Evolutionary conservation across 2,797 vertebrate species (phyloP), one percentile per base, ranked within the genome.

Genomic region (Acestrorhynchus altus): DNA sequence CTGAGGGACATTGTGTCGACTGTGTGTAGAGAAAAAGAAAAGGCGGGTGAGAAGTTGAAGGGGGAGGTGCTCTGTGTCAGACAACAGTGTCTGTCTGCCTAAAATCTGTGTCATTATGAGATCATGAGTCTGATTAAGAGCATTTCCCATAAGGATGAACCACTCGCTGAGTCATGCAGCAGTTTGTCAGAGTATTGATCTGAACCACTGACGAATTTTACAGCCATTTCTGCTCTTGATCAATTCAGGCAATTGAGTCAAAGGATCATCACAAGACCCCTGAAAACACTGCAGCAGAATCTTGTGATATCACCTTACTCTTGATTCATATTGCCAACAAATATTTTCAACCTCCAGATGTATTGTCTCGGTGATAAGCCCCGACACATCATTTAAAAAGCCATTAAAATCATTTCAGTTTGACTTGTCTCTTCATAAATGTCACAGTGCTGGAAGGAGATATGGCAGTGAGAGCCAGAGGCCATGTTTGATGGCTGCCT

Each of bases 61-160:
- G 66, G 49, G 63, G 40, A 47, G 13, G 13, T 16, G 74, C 18
- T 40, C 68, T 63, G 76, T 63, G 60, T 28, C 83, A 40, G 39
- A 68, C 68, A 54, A 60, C 52, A 51, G 65, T 13, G 40, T 51
- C 63, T 31, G 63, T 74, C 86, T 86, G 10, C 46, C 87, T 90
- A 85, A 91, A 90, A 88, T 71, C 72, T 86, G 83, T 86, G 86
- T 91, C 91, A 90, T 79, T 84, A 84, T 91, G 91, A 92, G 87
- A 90, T 86, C 81, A 86, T 86, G 74, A n/a, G n/a, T 85, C 85
- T 87, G 88, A 88, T 79, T 87, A 83, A 82, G 67, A 77, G 60
- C 73, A 22, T 59, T 74, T 69, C 74, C 60, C 8, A 8, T 61
- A 57, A 75, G 24, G 59, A 78, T 72, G 72, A 73, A 28, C 39